A percentile compares a stretch with the other conserved stretches of the same genome.
These are phyloP conservation scores for Corticium candelabrum DNA, from an alignment of 37 sponge, comb jelly and placozoan species.

Conservation along the genomic window DNA sequence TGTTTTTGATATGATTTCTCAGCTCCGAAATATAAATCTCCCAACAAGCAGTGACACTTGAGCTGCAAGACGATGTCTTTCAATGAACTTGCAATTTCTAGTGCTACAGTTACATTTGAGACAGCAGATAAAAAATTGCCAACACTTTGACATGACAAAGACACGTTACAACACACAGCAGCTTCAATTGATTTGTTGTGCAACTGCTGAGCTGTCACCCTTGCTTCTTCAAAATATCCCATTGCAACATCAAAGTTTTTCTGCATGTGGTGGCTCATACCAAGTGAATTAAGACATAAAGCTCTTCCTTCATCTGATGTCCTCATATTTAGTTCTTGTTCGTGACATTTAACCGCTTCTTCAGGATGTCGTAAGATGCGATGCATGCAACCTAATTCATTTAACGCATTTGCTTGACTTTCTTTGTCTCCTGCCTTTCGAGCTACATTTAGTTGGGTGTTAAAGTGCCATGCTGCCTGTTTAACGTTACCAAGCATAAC, in stretches of 20 bases:
- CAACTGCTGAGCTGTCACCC: not conserved
- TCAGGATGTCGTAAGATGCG: not conserved
- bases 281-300: not conserved
- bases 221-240: not conserved
- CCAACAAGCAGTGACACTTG: not conserved
- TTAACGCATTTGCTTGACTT: not conserved
- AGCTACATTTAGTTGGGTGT: not conserved
- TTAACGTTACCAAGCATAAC: not conserved
- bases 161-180: not conserved
- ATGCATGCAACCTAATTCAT: not conserved
- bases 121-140: not conserved
- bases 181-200: not conserved
- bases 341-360: not conserved
- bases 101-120: not conserved
- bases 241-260: not conserved
- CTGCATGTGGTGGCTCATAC: not conserved
- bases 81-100: not conserved
- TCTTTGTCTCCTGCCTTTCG: not conserved
- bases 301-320: not conserved
- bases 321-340: not conserved
- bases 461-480: not conserved
- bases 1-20: not conserved
- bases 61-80: not conserved
- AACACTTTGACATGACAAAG: not conserved
- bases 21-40: not conserved